A percentile compares a stretch with the other conserved stretches of the same genome.
Conservation (phyloP, 2,888 invertebrate genomes). For the Alentia gelatinosa region DNA sequence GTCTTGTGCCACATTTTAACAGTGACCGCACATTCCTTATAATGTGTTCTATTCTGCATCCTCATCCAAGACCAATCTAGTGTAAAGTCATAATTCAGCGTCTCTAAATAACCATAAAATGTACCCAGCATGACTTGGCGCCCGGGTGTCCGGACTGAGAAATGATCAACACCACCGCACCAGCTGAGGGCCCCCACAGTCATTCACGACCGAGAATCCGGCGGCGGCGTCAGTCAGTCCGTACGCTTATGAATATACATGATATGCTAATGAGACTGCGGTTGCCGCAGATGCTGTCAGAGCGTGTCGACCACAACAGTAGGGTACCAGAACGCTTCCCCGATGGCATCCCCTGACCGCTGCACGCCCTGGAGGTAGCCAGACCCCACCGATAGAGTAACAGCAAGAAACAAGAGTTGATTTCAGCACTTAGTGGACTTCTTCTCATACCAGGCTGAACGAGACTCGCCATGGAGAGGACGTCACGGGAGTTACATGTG, state of each 20-base stretch:
- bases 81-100: not conserved
- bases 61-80: not conserved
- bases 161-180: not conserved
- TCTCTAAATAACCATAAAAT: not conserved
- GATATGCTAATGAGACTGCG: not conserved
- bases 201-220: not conserved
- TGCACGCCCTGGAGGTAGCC: not conserved
- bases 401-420: too few species aligned
- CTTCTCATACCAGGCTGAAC: not conserved
- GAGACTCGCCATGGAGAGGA: not conserved
- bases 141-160: not conserved
- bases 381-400: too few species aligned
- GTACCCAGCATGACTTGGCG: not conserved
- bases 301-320: slow-evolving; percentile 6
- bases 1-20: not conserved
- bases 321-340: not conserved
- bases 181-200: not conserved
- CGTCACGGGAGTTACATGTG: too few species aligned
- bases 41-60: not conserved
- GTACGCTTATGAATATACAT: not conserved
- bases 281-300: not conserved
- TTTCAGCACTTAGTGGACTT: too few species aligned
- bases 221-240: not conserved
- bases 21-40: not conserved
- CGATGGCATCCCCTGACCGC: not conserved